These are phyloP conservation scores for Spisula solida DNA, from an alignment of 2,888 invertebrate species.

Conservation along the genomic window DNA sequence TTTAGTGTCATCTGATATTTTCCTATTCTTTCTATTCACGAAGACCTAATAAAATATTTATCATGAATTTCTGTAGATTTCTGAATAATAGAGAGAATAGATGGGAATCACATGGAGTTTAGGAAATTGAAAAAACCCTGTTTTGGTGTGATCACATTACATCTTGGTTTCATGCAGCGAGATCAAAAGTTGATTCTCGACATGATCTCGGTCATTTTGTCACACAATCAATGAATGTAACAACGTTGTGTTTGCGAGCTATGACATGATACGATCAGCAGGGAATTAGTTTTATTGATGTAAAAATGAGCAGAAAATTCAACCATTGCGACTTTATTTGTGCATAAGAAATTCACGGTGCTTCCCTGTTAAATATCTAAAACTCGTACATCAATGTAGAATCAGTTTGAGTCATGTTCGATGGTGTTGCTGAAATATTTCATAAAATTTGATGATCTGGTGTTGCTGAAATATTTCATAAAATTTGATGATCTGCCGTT, in stretches of 20 bases:
- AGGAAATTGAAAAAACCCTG: conserved; percentile 11
- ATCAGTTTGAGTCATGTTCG: too few relatives aligned
- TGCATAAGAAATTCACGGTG: not conserved
- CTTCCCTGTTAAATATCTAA: not conserved
- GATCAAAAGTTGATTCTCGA: conserved; percentile 14
- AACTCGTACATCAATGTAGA: too few relatives aligned
- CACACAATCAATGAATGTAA: not conserved
- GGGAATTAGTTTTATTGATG: not conserved
- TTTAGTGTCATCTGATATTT: not conserved
- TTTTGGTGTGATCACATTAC: not conserved
- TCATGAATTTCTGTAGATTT: not conserved
- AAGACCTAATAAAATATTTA: not conserved
- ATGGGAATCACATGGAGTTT: not conserved
- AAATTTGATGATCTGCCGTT: too few relatives aligned
- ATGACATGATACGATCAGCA: not conserved
- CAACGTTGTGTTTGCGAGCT: not conserved
- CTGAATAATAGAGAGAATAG: not conserved
- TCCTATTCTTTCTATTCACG: not conserved
- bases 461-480: too few relatives aligned
- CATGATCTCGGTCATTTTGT: not conserved
- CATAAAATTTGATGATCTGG: too few relatives aligned
- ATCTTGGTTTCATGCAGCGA: not conserved
- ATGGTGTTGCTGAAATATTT: too few relatives aligned
- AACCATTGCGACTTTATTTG: not conserved
- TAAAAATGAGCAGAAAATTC: not conserved